Conservation (phyloP, 2,888 invertebrate genomes). For the Eremobia ochroleuca region DNA sequence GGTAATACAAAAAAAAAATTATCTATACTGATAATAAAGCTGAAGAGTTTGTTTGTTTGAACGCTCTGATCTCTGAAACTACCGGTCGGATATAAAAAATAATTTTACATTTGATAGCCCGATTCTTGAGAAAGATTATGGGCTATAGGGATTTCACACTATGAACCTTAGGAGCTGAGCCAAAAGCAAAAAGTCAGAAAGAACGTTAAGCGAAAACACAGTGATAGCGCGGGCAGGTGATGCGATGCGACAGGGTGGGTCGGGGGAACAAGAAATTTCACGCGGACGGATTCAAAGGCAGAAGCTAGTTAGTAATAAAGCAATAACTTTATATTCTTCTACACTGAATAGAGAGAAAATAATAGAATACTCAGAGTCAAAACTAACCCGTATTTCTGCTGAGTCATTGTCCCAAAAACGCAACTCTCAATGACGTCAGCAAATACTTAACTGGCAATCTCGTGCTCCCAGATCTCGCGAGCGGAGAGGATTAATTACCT, state of each 20-base stretch:
- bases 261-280: neutral
- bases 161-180: neutral
- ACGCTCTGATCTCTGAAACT: too few relatives aligned
- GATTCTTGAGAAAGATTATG: too few relatives aligned
- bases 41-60: too few relatives aligned
- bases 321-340: too few relatives aligned
- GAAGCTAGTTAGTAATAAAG: too few relatives aligned
- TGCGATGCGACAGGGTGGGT: too few relatives aligned
- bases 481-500: slow-evolving; percentile 1
- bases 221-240: too few relatives aligned
- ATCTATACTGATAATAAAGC: too few relatives aligned
- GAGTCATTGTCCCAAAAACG: neutral
- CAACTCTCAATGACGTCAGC: slow-evolving; percentile 10
- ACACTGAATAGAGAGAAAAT: too few relatives aligned
- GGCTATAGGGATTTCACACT: neutral
- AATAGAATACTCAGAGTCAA: neutral
- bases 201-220: neutral
- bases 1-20: neutral
- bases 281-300: too few relatives aligned
- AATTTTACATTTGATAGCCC: too few relatives aligned
- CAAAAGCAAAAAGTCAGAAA: neutral
- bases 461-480: neutral
- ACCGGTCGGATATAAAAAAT: too few relatives aligned
- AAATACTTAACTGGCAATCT: slow-evolving; percentile 15
- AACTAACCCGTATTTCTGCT: neutral